phyloP scores from a whole-genome alignment of 1,140 invertebrate genomes.

The Drosophila nigrodunni region DNA sequence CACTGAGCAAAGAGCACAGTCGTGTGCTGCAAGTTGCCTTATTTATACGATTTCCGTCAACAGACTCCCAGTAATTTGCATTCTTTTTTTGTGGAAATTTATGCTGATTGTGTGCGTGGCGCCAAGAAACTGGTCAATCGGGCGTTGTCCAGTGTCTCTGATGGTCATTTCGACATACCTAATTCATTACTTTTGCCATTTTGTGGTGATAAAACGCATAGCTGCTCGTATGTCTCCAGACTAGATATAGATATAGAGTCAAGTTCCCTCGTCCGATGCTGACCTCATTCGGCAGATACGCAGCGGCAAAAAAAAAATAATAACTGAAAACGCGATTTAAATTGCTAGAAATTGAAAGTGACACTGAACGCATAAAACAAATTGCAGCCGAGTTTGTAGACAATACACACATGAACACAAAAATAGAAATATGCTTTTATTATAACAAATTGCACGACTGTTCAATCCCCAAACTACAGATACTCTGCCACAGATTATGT shows the following conservation, averaged over 20 bases:
- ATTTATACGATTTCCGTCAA: slow-evolving; percentile 31
- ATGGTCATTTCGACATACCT: slow-evolving; percentile 28
- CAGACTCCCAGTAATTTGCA: slow-evolving; percentile 41
- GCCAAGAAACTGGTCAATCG: slow-evolving; percentile 34
- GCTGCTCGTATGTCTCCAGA: slow-evolving; percentile 1
- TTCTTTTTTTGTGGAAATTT: slow-evolving; percentile 36
- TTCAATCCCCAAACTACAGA: neutral
- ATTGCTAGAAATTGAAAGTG: slow-evolving; percentile 81
- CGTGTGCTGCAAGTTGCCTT: slow-evolving; percentile 12
- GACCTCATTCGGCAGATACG: slow-evolving; percentile 68
- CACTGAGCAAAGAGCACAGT: neutral
- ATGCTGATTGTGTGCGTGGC: slow-evolving; percentile 47
- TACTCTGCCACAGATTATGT: too few relatives aligned
- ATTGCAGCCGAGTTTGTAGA: slow-evolving; percentile 39
- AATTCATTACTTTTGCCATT: slow-evolving; percentile 27
- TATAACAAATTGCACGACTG: slow-evolving; percentile 52
- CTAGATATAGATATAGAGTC: slow-evolving; percentile 3
- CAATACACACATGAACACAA: slow-evolving; percentile 18
- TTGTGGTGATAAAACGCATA: slow-evolving; percentile 22
- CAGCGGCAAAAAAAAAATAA: slow-evolving; percentile 17
- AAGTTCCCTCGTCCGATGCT: slow-evolving; percentile 18
- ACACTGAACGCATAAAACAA: slow-evolving; percentile 62
- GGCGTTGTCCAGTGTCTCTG: slow-evolving; percentile 5
- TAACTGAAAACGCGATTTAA: slow-evolving; percentile 71
- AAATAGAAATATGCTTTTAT: slow-evolving; percentile 54